Percentiles rank a stretch among this genome's conserved stretches.
phyloP scores from a whole-genome alignment of 2,113 vertebrate genomes.

The Callorhinus ursinus region DNA sequence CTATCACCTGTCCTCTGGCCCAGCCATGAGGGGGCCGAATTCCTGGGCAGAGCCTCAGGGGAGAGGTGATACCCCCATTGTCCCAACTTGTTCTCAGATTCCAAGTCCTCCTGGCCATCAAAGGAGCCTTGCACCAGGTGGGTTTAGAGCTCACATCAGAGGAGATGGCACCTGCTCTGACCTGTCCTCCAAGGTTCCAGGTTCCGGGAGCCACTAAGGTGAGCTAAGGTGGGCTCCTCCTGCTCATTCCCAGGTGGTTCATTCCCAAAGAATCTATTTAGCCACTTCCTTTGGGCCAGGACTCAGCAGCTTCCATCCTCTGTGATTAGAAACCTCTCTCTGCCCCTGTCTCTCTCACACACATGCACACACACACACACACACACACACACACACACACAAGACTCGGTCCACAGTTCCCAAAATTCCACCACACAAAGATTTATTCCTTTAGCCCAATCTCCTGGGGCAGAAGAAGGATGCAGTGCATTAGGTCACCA shows the following conservation, averaged over 20 bases:
- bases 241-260: not conserved
- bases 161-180: not conserved
- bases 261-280: not conserved
- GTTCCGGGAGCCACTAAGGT: not conserved
- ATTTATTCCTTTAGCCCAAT: not conserved
- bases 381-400: not conserved
- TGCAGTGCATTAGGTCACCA: slow-evolving; percentile 51
- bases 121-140: not conserved
- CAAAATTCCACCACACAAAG: slow-evolving; percentile 9
- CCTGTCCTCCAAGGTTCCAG: not conserved
- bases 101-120: not conserved
- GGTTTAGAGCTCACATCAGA: not conserved
- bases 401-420: not conserved
- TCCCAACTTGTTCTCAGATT: not conserved
- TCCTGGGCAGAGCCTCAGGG: not conserved
- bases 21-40: not conserved
- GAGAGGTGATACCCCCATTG: too few relatives aligned
- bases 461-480: slow-evolving; percentile 43
- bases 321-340: not conserved
- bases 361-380: not conserved
- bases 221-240: not conserved
- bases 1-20: not conserved
- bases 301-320: not conserved
- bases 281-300: not conserved
- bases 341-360: not conserved